Percentiles rank a stretch among this genome's conserved stretches.
These are phyloP conservation scores for Mactra quadrangularis DNA, from an alignment of 1,140 invertebrate species.

Conservation along the genomic window DNA sequence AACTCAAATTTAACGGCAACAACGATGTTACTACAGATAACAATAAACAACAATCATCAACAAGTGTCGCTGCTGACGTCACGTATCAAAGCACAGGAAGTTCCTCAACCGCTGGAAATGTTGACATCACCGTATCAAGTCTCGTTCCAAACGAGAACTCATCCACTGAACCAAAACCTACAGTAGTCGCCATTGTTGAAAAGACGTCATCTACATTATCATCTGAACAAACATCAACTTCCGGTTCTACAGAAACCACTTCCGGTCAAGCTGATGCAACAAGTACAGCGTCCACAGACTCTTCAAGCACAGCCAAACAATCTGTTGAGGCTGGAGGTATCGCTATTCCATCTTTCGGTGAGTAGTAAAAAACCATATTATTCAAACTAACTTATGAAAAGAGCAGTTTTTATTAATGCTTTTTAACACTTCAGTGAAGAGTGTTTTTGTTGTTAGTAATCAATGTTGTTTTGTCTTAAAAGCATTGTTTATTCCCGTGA, in stretches of 20 bases:
- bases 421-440: no score
- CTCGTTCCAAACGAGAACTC: neutral
- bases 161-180: neutral
- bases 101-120: neutral
- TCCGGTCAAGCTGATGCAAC: neutral
- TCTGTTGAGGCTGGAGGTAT: slow-evolving; percentile 24
- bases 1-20: slow-evolving; percentile 36
- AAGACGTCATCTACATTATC: no score
- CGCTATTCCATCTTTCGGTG: slow-evolving; percentile 39
- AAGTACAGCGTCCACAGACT: no score
- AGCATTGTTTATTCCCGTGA: no score
- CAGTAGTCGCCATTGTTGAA: no score
- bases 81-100: slow-evolving; percentile 1
- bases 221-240: no score
- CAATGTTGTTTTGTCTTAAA: no score
- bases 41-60: neutral
- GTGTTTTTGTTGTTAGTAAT: no score
- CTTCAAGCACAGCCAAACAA: neutral
- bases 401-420: no score
- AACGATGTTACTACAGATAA: neutral
- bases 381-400: no score
- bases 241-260: no score
- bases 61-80: neutral
- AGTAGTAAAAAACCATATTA: neutral
- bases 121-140: neutral